Conservation (phyloP, 2,797 vertebrate genomes). For the Pangasius djambal region DNA sequence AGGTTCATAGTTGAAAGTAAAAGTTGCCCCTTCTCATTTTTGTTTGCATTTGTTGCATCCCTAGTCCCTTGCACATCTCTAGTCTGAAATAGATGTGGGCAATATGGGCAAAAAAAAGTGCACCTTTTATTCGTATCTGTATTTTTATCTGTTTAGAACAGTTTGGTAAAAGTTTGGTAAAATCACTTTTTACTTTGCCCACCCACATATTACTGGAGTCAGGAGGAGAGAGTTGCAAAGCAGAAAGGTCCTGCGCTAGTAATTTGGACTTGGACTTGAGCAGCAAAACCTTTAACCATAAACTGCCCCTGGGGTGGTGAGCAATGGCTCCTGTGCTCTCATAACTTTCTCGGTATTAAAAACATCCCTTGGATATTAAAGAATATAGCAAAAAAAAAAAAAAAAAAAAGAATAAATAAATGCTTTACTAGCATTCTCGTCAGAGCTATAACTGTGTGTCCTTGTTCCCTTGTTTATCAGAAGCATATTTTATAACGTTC, state of each 20-base stretch:
- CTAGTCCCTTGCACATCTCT: neutral
- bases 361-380: slow-evolving; percentile 1
- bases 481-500: neutral
- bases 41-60: neutral
- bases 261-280: neutral
- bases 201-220: neutral
- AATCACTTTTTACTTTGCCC: slow-evolving; percentile 2
- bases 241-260: slow-evolving; percentile 4
- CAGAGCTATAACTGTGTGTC: neutral
- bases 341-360: neutral
- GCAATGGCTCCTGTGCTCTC: neutral
- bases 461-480: neutral
- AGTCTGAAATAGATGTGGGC: neutral
- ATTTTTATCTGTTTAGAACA: neutral
- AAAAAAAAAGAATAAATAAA: neutral
- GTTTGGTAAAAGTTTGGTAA: neutral
- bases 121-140: neutral
- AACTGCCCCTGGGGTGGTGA: slow-evolving; percentile 1
- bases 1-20: neutral
- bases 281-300: neutral
- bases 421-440: neutral
- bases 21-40: neutral
- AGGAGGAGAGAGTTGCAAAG: neutral
- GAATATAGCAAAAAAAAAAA: neutral
- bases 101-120: neutral